Percentiles rank a stretch among this genome's conserved stretches.
phyloP scores from a whole-genome alignment of 2,113 vertebrate genomes.

The Dipodomys stephensi region DNA sequence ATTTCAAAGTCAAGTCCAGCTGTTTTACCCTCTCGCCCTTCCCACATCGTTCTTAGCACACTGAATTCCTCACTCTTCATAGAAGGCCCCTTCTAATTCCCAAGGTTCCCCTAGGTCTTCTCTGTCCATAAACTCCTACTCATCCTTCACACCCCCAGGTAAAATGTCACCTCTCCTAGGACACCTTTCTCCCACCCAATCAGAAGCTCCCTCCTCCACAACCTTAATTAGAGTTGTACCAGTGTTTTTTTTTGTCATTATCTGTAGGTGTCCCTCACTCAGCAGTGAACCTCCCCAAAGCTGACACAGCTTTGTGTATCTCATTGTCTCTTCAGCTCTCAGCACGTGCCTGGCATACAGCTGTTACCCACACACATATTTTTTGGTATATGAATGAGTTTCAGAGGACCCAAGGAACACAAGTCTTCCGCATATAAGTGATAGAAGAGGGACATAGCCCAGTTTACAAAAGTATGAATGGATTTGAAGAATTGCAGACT shows the following conservation, averaged over 20 bases:
- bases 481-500: constrained; percentile 34
- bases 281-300: not conserved
- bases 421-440: not conserved
- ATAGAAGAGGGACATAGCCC: not conserved
- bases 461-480: constrained; percentile 33
- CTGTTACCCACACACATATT: not conserved
- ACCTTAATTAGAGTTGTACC: not conserved
- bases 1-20: not conserved
- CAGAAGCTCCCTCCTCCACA: not conserved
- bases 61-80: not conserved
- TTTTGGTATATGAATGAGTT: not conserved
- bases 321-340: not conserved
- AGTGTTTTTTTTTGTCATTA: not conserved
- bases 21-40: not conserved
- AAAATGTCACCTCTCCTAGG: not conserved
- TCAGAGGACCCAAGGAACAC: not conserved
- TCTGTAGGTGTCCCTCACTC: not conserved
- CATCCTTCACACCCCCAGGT: not conserved
- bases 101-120: not conserved
- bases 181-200: not conserved
- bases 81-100: too few species aligned
- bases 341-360: not conserved
- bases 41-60: not conserved
- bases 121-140: not conserved
- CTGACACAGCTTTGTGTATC: not conserved